Base-by-base conservation (phyloP, 2,113 vertebrate species). In the Bubo blakistoni region DNA sequence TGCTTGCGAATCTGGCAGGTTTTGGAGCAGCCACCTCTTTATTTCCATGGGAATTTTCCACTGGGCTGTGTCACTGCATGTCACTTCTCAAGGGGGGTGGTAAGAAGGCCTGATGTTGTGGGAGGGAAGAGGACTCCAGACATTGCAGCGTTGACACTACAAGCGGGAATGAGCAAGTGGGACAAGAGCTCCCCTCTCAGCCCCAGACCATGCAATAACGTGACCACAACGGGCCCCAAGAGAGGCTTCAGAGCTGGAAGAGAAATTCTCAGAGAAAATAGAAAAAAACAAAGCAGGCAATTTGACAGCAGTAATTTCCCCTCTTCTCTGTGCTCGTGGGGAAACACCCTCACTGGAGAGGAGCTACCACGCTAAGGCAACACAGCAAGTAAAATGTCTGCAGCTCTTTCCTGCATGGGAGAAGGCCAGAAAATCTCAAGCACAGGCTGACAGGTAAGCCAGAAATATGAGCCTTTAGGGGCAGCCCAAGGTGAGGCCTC, bases 1-100 rank as follows among this genome's bases (percentile, higher is more conserved):
- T 93, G 83, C 93, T 91, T 11, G 16, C 16, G 0, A 80, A 86
- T 83, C 92, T 69, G 72, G 76, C 59, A 72, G 63, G 65, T 91
- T 97, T 96, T 44, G n/a, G 84, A 91, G 74, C 85, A 76, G 59
- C 29, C 84, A 80, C 44, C 30, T 81, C 92, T 52, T 38, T 46
- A 77, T 47, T 84, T 92, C 79, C 70, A 81, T 38, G 57, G 91
- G 90, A 95, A 88, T 83, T 93, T 95, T 96, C 87, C 90, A 96
- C 63, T 72, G 49, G 78, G 55, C 76, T 91, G 44, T 72, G 34
- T 26, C 78, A 71, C 59, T n/a, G 47, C n/a, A 32, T 3, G 21
- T 36, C 46, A 18, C 61, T 83, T 77, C 92, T 90, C 15, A 7
- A 72, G 46, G 49, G 14, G 30, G 65, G 3, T 12, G 47, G 38